These are phyloP conservation scores for Acrocera orbiculus DNA, from an alignment of 2,888 invertebrate species.

Conservation along the genomic window DNA sequence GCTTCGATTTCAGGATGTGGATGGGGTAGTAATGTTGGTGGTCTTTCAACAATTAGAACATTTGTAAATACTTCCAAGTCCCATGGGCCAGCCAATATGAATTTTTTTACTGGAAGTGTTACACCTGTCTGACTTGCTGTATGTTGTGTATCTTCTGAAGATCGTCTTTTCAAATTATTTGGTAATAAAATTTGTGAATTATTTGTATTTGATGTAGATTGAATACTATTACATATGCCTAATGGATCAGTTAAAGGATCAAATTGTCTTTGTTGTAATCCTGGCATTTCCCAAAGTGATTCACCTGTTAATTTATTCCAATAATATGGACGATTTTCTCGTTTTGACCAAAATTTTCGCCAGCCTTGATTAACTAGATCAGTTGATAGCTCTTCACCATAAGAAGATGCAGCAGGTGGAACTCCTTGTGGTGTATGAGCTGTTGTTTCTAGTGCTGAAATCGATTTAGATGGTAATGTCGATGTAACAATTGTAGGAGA, in stretches of 20 bases:
- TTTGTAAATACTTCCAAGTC: conserved; percentile 87
- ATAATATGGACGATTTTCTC: conserved; percentile 88
- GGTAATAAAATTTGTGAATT: conserved; percentile 13
- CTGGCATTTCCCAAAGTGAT: conserved; percentile 93
- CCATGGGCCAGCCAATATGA: conserved; percentile 82
- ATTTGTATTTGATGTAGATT: conserved; percentile 22
- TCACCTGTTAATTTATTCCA: conserved; percentile 93
- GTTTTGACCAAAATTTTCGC: conserved; percentile 92
- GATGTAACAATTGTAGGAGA: conserved; percentile 25
- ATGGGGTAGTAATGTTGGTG: conserved; percentile 69
- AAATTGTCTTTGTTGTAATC: conserved; percentile 50
- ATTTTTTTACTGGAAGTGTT: conserved; percentile 68
- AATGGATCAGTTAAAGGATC: conserved; percentile 86
- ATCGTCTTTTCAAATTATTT: conserved; percentile 22
- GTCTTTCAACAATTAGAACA: conserved; percentile 61
- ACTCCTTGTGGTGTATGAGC: conserved; percentile 29
- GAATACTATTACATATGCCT: conserved; percentile 44
- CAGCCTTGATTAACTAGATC: conserved; percentile 65
- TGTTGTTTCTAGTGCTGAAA: conserved; percentile 22
- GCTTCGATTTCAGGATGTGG: conserved; percentile 90
- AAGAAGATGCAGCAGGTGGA: conserved; percentile 20
- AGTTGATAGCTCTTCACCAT: conserved; percentile 29
- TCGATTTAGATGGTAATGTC: conserved; percentile 26
- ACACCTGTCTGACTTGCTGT: conserved; percentile 16
- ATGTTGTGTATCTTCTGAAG: conserved; percentile 29